phyloP scores from a whole-genome alignment of 2,113 vertebrate species.

The Madoqua kirkii region DNA sequence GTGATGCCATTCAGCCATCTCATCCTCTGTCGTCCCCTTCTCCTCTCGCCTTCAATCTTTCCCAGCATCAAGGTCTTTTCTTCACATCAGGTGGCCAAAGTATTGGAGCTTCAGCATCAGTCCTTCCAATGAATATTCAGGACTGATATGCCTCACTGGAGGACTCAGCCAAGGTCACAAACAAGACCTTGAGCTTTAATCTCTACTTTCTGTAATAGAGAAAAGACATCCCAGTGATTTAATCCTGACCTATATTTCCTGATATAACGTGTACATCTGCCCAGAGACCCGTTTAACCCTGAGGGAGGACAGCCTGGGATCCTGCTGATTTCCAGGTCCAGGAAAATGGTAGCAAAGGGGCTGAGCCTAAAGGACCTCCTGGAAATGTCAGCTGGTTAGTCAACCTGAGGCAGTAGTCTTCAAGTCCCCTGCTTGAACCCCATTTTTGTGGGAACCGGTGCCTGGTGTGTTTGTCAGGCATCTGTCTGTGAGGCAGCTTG shows the following conservation, averaged over 20 bases:
- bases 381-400: background rate
- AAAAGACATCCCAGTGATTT: background rate
- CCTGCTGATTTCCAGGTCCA: background rate
- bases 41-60: background rate
- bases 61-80: background rate
- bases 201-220: background rate
- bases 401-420: background rate
- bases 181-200: background rate
- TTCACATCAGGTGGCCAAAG: background rate
- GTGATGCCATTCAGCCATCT: background rate
- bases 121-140: background rate
- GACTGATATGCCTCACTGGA: background rate
- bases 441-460: background rate
- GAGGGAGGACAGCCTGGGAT: background rate
- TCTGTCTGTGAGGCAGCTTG: background rate
- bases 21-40: background rate
- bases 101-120: background rate
- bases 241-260: background rate
- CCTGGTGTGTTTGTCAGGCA: background rate
- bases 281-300: background rate
- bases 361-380: background rate
- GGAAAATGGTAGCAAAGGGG: background rate
- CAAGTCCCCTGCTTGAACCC: background rate
- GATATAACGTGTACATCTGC: background rate
- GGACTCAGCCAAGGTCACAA: background rate